Conservation (phyloP, 1,140 invertebrate genomes). For the Contarinia nasturtii region DNA sequence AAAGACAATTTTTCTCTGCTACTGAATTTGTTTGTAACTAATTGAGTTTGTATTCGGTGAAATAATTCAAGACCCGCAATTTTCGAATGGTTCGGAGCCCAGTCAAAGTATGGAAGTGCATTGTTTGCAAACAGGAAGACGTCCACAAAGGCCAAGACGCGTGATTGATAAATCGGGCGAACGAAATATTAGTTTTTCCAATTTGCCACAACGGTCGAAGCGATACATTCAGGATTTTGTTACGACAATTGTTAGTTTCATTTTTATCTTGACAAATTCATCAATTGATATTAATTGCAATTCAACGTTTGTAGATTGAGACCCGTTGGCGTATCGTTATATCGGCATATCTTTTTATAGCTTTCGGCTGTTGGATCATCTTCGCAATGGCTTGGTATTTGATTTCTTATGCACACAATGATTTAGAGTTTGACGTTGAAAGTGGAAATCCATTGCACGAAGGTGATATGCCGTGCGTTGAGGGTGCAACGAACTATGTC, state of each 20-base stretch:
- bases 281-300: not conserved
- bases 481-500: conserved; percentile 29
- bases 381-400: conserved; percentile 32
- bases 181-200: conserved; percentile 17
- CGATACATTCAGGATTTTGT: conserved; percentile 36
- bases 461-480: conserved; percentile 23
- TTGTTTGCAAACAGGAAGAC: not conserved
- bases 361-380: conserved; percentile 31
- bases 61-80: too few relatives aligned
- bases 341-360: conserved; percentile 27
- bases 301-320: conserved; percentile 24
- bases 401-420: conserved; percentile 28
- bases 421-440: conserved; percentile 19
- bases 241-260: conserved; percentile 32
- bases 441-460: conserved; percentile 15
- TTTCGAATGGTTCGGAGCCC: too few relatives aligned
- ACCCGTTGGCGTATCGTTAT: conserved; percentile 38
- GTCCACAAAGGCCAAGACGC: not conserved
- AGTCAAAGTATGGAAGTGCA: too few relatives aligned
- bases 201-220: conserved; percentile 29
- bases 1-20: too few relatives aligned
- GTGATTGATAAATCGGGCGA: conserved; percentile 21
- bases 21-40: too few relatives aligned
- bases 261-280: not conserved
- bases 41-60: too few relatives aligned